Evolutionary conservation across 2,797 vertebrate species (phyloP), one percentile per base, ranked within the genome.

Genomic region (Arctocebus calabarensis): DNA sequence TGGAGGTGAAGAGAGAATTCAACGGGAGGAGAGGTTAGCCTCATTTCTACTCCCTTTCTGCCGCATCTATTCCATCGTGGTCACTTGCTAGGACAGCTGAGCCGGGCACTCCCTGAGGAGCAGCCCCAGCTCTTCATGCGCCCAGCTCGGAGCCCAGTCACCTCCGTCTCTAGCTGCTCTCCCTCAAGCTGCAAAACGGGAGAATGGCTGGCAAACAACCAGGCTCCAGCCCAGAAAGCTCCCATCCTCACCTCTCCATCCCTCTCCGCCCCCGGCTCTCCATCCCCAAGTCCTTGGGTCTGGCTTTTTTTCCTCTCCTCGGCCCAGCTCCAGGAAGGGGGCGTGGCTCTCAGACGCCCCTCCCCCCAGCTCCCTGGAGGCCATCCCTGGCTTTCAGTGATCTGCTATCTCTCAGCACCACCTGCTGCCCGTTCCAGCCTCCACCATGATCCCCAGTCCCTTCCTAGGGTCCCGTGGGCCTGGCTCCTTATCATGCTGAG

Each of bases 351-450:
- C 25, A 32, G 37, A 2, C 19, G 48, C 22, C 71, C 48, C 40
- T 19, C 37, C 27, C 43, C 70, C 52, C 59, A 55, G 40, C 14
- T 78, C 34, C 82, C 66, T 73, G 73, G 4, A 0, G 10, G 37
- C 73, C 34, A 7, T 14, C 16, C 90, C 5, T 0, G 3, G 29
- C 52, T 34, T 34, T 37, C 77, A 14, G n/a, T 48, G 32, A 66
- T 23, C 9, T 37, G 37, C 91, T 86, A 25, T 94, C 94, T 90
- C 81, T 89, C 91, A 79, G 84, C 87, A 90, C 88, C 70, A 55
- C 85, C 93, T 94, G 90, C 94, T 94, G 88, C 94, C 95, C 85
- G 8, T 25, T 66, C 70, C 61, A 32, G 34, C 70, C 74, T 85
- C 90, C 66, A 32, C 84, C 68, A 43, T 7, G 37, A 68, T 61